phyloP scores from a whole-genome alignment of 2,113 vertebrate genomes.

The Grallaria varia region DNA sequence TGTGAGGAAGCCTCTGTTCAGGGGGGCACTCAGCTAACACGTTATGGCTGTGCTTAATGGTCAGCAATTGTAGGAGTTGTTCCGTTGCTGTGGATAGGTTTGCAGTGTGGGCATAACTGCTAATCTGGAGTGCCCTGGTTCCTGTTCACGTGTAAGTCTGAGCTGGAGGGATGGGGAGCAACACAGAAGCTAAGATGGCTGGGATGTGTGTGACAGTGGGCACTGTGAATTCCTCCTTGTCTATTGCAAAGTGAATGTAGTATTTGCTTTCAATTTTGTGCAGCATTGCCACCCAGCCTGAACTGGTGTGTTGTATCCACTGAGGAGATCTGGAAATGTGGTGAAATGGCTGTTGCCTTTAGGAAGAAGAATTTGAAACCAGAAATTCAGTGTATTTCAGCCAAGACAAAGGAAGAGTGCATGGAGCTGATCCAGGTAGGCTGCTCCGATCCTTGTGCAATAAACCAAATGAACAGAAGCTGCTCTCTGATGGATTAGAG shows the following conservation, averaged over 20 bases:
- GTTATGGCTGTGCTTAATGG: not conserved
- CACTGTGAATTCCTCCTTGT: not conserved
- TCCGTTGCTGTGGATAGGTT: not conserved
- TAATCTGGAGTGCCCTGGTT: not conserved
- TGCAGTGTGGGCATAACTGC: not conserved
- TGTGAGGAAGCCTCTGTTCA: not conserved
- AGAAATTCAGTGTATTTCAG: conserved; percentile 81
- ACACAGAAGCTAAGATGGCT: not conserved
- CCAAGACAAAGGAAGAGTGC: conserved; percentile 80
- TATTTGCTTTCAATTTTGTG: not conserved
- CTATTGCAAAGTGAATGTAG: not conserved
- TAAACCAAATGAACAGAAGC: not conserved
- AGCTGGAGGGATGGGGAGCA: not conserved
- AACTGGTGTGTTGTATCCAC: conserved; percentile 89
- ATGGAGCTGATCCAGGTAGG: conserved; percentile 87
- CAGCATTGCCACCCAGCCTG: conserved; percentile 78
- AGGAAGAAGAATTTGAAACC: conserved; percentile 76
- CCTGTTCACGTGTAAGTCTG: not conserved
- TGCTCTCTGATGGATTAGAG: not conserved
- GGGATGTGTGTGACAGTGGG: not conserved
- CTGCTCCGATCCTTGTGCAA: not conserved
- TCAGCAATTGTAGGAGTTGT: not conserved
- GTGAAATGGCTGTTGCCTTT: conserved; percentile 83
- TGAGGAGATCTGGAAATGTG: conserved; percentile 88
- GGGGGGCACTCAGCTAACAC: not conserved